phyloP scores from a whole-genome alignment of 2,113 vertebrate genomes.

The Eleginops maclovinus region DNA sequence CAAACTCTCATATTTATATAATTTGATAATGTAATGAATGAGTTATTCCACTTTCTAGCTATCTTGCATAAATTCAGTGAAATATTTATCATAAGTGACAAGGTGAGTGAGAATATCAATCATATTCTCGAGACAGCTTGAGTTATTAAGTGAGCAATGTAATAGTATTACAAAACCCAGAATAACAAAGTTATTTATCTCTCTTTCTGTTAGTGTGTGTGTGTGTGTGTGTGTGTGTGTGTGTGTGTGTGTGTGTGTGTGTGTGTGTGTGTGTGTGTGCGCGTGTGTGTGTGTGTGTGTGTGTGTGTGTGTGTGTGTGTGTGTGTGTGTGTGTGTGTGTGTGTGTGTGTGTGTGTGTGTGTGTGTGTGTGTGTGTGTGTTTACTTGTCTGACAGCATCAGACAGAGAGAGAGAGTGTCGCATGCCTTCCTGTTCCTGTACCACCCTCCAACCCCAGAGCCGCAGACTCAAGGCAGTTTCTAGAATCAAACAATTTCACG shows the following conservation, averaged over 20 bases:
- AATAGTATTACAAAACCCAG: constrained; percentile 77
- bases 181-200: constrained; percentile 83
- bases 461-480: constrained; percentile 96
- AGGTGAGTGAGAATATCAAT: constrained; percentile 82
- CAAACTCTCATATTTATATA: constrained; percentile 65
- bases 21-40: constrained; percentile 75
- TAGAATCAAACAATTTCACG: constrained; percentile 99
- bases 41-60: constrained; percentile 54
- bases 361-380: constrained; percentile 49
- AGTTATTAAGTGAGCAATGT: constrained; percentile 83
- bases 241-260: constrained; percentile 19
- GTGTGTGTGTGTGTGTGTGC: constrained; percentile 18
- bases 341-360: constrained; percentile 30
- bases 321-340: constrained; percentile 45
- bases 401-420: constrained; percentile 80
- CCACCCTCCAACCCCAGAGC: constrained; percentile 90
- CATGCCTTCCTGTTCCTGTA: constrained; percentile 90
- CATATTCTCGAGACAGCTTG: constrained; percentile 76
- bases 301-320: constrained; percentile 30
- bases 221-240: constrained; percentile 19
- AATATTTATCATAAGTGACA: constrained; percentile 81
- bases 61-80: constrained; percentile 57
- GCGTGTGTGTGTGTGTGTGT: constrained; percentile 35
- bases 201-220: constrained; percentile 29
- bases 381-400: constrained; percentile 76